phyloP scores from a whole-genome alignment of 2,113 vertebrate genomes.

The Gymnarchus niloticus region DNA sequence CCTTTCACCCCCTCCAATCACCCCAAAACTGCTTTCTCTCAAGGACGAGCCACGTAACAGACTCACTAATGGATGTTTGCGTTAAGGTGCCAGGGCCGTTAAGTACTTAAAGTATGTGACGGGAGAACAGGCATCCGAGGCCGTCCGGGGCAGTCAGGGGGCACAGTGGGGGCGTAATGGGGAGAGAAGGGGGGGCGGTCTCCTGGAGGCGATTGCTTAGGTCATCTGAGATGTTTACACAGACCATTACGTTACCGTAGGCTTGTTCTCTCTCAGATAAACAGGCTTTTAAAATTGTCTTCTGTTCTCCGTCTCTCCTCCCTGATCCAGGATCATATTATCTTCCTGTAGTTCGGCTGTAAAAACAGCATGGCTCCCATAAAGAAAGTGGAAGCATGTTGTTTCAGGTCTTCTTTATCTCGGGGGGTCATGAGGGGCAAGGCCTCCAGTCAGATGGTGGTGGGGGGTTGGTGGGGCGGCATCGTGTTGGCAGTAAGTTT shows the following conservation, averaged over 20 bases:
- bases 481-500: too few species aligned
- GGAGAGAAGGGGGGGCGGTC: not conserved
- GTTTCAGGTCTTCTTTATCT: not conserved
- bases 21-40: conserved; percentile 18
- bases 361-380: conserved; percentile 26
- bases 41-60: conserved; percentile 17
- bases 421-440: not conserved
- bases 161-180: not conserved
- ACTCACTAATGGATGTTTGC: conserved; percentile 39
- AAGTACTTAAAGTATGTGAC: conserved; percentile 42
- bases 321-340: conserved; percentile 28
- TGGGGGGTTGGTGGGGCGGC: too few species aligned
- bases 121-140: conserved; percentile 18
- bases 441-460: not conserved
- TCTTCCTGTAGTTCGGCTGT: conserved; percentile 23
- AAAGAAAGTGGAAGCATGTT: not conserved
- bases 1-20: not conserved
- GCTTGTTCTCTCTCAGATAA: not conserved
- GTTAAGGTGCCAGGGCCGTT: conserved; percentile 40
- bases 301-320: not conserved
- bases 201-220: conserved; percentile 6
- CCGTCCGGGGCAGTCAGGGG: not conserved
- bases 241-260: conserved; percentile 26
- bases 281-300: conserved; percentile 25
- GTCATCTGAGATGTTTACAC: conserved; percentile 24